These are phyloP conservation scores for Papilio protenor DNA, from an alignment of 2,888 invertebrate species.

Conservation along the genomic window DNA sequence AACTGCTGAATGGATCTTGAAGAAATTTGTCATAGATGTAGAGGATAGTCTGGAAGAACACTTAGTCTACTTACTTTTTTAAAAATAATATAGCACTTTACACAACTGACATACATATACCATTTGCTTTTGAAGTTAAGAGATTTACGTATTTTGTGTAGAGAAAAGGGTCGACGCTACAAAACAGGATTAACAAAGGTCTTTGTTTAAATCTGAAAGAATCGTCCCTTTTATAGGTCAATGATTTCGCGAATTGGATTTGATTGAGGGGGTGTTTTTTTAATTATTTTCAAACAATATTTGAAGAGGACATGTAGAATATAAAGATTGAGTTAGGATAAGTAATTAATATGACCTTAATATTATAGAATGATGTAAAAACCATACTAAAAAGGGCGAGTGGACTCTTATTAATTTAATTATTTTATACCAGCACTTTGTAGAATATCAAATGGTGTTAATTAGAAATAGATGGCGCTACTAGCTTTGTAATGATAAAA, in stretches of 20 bases:
- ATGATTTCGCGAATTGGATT: constrained; percentile 20
- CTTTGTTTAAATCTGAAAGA: constrained; percentile 21
- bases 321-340: neutral
- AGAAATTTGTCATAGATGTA: no score
- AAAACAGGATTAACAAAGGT: constrained; percentile 24
- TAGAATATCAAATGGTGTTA: neutral
- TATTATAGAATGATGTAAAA: constrained; percentile 7
- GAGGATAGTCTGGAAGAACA: no score
- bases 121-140: constrained; percentile 1
- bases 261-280: constrained; percentile 12
- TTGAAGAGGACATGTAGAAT: neutral
- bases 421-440: neutral
- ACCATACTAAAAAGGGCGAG: neutral
- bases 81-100: no score
- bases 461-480: neutral
- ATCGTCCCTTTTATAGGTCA: constrained; percentile 11
- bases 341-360: neutral
- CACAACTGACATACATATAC: neutral
- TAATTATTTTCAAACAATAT: constrained; percentile 13
- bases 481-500: neutral
- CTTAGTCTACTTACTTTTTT: no score
- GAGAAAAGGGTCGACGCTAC: neutral
- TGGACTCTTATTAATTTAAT: neutral
- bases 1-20: no score
- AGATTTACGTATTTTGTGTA: neutral